Conservation (phyloP, 2,797 vertebrate genomes). For the Pipistrellus pipistrellus region DNA sequence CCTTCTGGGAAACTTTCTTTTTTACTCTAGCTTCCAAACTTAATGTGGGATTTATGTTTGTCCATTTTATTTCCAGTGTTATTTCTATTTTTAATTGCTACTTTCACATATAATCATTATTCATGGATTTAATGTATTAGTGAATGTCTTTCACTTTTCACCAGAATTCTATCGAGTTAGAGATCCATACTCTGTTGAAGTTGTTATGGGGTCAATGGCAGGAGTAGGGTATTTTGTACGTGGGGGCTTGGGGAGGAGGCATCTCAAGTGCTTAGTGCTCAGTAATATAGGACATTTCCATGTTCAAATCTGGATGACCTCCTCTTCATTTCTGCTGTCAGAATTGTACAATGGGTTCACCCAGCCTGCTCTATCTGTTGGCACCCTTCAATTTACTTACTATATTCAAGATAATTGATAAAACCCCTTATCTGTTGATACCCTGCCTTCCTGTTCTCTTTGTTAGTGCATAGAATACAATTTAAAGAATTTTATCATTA, state of each 20-base stretch:
- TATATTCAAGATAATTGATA: background rate
- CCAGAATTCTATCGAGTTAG: background rate
- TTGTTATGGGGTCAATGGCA: background rate
- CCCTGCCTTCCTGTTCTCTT: background rate
- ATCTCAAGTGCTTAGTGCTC: background rate
- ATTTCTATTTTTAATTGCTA: conserved; percentile 14
- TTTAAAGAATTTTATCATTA: background rate
- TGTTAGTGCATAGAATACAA: background rate
- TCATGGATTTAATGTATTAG: background rate
- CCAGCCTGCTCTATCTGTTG: background rate
- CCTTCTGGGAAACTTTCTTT: background rate
- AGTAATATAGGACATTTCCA: background rate
- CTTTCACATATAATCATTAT: conserved; percentile 17
- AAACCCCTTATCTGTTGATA: background rate
- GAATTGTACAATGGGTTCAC: background rate
- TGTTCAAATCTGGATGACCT: background rate
- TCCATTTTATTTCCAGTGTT: background rate
- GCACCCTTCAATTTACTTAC: background rate
- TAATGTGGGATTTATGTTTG: background rate
- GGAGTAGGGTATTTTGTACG: background rate
- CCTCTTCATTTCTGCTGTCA: conserved; percentile 27
- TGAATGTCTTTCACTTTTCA: conserved; percentile 42
- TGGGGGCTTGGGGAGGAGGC: background rate
- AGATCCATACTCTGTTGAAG: background rate
- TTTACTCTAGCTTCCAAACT: background rate